Percentiles rank a stretch among this genome's conserved stretches.
These are phyloP conservation scores for Nasonia oneida DNA, from an alignment of 2,888 invertebrate species.

Conservation along the genomic window DNA sequence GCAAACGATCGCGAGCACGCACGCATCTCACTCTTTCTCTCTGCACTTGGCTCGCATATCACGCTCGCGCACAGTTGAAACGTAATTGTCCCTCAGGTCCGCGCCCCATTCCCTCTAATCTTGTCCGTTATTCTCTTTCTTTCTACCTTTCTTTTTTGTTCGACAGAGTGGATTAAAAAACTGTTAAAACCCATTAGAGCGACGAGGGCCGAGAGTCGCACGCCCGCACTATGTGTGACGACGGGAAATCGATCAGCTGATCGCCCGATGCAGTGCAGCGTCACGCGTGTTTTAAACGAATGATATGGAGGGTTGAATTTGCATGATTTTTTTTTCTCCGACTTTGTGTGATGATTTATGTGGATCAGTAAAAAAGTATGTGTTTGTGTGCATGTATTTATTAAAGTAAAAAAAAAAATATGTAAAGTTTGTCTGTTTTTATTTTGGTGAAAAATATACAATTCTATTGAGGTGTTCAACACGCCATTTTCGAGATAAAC, in stretches of 20 bases:
- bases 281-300: background rate
- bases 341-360: too few relatives aligned
- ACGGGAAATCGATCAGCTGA: slow-evolving; percentile 41
- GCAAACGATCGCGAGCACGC: slow-evolving; percentile 54
- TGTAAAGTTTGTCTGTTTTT: background rate
- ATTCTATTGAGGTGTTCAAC: slow-evolving; percentile 51
- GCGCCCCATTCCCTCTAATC: background rate
- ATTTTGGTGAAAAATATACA: background rate
- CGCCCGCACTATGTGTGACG: slow-evolving; percentile 39
- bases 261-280: slow-evolving; percentile 5
- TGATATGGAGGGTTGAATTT: background rate
- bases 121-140: background rate
- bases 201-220: slow-evolving; percentile 48
- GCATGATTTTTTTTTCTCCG: background rate
- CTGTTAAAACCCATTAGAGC: slow-evolving; percentile 69
- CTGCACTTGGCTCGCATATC: background rate
- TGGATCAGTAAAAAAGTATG: background rate
- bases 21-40: slow-evolving; percentile 18
- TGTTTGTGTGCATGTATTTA: background rate
- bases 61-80: background rate
- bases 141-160: slow-evolving; percentile 15
- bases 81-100: background rate
- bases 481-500: slow-evolving; percentile 16
- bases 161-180: slow-evolving; percentile 76
- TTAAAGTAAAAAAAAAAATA: background rate